A percentile compares a stretch with the other conserved stretches of the same genome.
Evolutionary conservation across 2,797 vertebrate genomes (phyloP).

Genomic region (Lemur catta): DNA sequence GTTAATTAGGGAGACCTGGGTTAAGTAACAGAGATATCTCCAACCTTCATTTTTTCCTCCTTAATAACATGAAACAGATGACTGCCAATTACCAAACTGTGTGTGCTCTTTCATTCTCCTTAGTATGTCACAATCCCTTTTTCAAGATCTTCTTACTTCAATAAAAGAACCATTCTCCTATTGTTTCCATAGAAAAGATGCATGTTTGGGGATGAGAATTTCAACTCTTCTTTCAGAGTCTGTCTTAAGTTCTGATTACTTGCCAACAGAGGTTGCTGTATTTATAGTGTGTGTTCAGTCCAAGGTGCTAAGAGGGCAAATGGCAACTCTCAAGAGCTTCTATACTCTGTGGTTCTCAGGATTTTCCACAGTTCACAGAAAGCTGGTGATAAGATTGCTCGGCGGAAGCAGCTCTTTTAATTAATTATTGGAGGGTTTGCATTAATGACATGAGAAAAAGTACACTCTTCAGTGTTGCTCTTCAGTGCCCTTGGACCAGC

Average conservation of each 20-base stretch:
- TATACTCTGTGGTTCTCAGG: neutral
- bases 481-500: neutral
- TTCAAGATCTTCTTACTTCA: neutral
- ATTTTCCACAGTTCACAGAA: neutral
- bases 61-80: neutral
- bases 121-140: neutral
- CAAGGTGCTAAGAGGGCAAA: neutral
- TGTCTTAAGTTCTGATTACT: neutral
- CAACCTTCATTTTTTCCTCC: neutral
- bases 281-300: neutral
- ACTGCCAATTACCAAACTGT: neutral
- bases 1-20: neutral
- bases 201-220: neutral
- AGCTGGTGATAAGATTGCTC: slow-evolving; percentile 30
- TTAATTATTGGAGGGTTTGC: slow-evolving; percentile 60
- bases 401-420: slow-evolving; percentile 33
- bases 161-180: neutral
- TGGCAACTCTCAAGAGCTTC: neutral
- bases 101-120: neutral
- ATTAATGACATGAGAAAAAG: neutral
- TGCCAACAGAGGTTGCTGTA: neutral
- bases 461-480: slow-evolving; percentile 32
- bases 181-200: neutral
- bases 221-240: neutral
- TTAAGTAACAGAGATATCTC: neutral